Conservation (phyloP, 1,140 invertebrate species). For the Leguminivora glycinivorella region DNA sequence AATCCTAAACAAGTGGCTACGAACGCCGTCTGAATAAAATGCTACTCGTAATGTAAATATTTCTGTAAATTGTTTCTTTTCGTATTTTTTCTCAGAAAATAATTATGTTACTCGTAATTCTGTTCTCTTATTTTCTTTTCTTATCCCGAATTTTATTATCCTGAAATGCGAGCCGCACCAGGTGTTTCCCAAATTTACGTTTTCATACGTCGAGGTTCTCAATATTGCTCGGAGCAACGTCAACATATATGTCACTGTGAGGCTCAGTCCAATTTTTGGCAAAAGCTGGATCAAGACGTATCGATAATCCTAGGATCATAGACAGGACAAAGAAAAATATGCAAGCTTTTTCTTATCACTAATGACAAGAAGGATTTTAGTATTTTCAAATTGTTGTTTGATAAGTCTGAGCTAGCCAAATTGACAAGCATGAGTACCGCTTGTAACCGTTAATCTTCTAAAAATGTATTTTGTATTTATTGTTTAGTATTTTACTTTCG, state of each 20-base stretch:
- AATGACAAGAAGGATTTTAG: neutral
- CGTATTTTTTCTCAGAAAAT: neutral
- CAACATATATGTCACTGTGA: neutral
- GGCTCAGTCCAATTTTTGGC: neutral
- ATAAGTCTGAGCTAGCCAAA: too few relatives aligned
- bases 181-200: neutral
- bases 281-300: neutral
- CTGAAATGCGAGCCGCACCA: neutral
- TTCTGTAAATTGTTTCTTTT: too few relatives aligned
- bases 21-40: neutral
- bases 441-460: too few relatives aligned
- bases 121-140: neutral
- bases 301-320: neutral
- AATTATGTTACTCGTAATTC: neutral
- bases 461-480: too few relatives aligned
- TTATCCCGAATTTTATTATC: neutral
- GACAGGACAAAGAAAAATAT: neutral
- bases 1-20: slow-evolving; percentile 3
- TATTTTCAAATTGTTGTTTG: too few relatives aligned
- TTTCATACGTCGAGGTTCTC: neutral
- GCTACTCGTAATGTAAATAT: too few relatives aligned
- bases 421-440: too few relatives aligned
- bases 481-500: too few relatives aligned
- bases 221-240: neutral
- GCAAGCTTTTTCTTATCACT: neutral